phyloP scores from a whole-genome alignment of 2,888 invertebrate genomes.

The Mongoloraphidia duomilia region DNA sequence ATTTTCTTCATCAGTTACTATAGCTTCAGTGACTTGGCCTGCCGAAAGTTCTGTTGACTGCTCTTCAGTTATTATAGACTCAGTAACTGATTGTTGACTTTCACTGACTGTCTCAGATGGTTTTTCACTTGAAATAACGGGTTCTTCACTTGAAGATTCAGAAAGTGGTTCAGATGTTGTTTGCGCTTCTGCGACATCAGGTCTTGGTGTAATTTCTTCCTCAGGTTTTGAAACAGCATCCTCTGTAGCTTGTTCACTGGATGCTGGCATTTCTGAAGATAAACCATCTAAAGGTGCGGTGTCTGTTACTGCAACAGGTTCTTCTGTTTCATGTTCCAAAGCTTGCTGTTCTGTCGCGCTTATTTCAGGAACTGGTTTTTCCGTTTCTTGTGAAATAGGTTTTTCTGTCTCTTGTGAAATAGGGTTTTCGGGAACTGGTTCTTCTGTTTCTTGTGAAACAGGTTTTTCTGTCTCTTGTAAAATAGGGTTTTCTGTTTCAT shows the following conservation, averaged over 20 bases:
- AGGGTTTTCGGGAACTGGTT: slow-evolving; percentile 2
- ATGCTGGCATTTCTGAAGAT: background rate
- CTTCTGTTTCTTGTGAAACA: slow-evolving; percentile 4
- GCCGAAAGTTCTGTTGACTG: slow-evolving; percentile 1
- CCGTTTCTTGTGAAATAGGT: background rate
- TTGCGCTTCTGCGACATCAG: slow-evolving; percentile 4
- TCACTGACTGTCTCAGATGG: background rate
- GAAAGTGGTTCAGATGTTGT: slow-evolving; percentile 5
- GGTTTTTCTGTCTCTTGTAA: background rate
- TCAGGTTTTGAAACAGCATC: background rate
- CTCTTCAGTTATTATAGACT: slow-evolving; percentile 1
- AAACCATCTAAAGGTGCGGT: background rate
- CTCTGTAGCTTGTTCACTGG: slow-evolving; percentile 4
- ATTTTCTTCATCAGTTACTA: too few species aligned
- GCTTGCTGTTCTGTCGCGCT: background rate
- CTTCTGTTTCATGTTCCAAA: background rate
- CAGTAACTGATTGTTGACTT: background rate
- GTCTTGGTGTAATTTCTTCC: slow-evolving; percentile 3
- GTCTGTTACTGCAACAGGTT: background rate
- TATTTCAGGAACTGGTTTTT: background rate
- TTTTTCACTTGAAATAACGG: slow-evolving; percentile 8
- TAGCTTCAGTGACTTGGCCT: background rate
- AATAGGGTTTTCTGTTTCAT: background rate
- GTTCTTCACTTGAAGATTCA: slow-evolving; percentile 10
- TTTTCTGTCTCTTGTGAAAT: slow-evolving; percentile 1